These are phyloP conservation scores for Drosophila parabipectinata DNA, from an alignment of 1,140 invertebrate species.

Conservation along the genomic window DNA sequence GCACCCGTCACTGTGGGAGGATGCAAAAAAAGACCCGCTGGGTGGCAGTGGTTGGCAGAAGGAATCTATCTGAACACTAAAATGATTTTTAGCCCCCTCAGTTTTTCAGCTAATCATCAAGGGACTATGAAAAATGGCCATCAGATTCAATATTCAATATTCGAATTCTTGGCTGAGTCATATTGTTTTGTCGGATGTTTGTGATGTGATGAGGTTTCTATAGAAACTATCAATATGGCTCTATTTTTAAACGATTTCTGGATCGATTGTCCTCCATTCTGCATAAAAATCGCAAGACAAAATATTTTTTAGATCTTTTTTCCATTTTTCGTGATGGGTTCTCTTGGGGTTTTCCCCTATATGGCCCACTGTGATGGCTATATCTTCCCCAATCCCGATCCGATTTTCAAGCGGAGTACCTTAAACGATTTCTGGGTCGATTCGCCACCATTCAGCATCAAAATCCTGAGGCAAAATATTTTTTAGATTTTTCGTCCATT, in stretches of 20 bases:
- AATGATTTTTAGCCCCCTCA: conserved; percentile 29
- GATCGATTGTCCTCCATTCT: too few relatives aligned
- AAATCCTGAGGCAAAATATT: too few relatives aligned
- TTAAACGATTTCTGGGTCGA: too few relatives aligned
- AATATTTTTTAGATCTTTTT: too few relatives aligned
- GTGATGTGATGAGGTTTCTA: not conserved
- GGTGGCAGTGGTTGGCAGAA: not conserved
- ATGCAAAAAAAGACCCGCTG: not conserved
- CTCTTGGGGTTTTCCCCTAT: too few relatives aligned
- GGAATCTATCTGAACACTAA: conserved; percentile 7
- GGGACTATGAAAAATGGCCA: conserved; percentile 16
- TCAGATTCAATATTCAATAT: conserved; percentile 10
- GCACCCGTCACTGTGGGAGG: conserved; percentile 23
- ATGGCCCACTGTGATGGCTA: too few relatives aligned
- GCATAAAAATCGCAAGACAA: too few relatives aligned
- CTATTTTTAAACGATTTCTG: not conserved
- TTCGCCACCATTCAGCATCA: too few relatives aligned
- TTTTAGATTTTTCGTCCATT: too few relatives aligned
- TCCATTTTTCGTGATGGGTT: too few relatives aligned
- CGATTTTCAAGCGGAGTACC: too few relatives aligned
- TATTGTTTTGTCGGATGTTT: not conserved
- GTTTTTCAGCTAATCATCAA: conserved; percentile 22
- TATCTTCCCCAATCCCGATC: too few relatives aligned
- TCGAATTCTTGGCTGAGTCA: not conserved
- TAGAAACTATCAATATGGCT: not conserved